A percentile compares a stretch with the other conserved stretches of the same genome.
phyloP scores from a whole-genome alignment of 2,888 invertebrate species.

The Drosophila koepferae region DNA sequence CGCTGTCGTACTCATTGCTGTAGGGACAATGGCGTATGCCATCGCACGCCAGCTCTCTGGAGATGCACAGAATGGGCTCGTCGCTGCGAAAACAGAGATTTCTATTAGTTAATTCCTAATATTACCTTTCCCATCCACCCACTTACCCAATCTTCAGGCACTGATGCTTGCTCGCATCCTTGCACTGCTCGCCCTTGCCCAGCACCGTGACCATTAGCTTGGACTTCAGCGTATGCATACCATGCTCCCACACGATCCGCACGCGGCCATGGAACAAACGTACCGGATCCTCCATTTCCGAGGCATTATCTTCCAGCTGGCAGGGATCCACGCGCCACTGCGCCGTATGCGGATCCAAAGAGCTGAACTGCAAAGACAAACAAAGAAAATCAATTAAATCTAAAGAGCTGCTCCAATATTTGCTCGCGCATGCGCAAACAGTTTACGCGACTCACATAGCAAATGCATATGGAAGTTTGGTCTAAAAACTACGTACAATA shows the following conservation, averaged over 20 bases:
- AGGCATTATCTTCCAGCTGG: slow-evolving; percentile 84
- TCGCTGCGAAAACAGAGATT: slow-evolving; percentile 51
- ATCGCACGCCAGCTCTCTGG: slow-evolving; percentile 89
- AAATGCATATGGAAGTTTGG: slow-evolving; percentile 2
- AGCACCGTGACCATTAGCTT: slow-evolving; percentile 84
- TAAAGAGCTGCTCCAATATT: slow-evolving; percentile 30
- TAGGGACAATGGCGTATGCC: slow-evolving; percentile 89
- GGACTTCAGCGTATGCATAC: slow-evolving; percentile 77
- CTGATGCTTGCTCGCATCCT: slow-evolving; percentile 80
- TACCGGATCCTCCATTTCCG: slow-evolving; percentile 86
- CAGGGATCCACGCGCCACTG: slow-evolving; percentile 87
- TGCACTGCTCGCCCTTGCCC: slow-evolving; percentile 84
- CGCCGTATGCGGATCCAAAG: slow-evolving; percentile 84
- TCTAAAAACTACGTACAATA: slow-evolving; percentile 17
- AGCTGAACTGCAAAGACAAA: slow-evolving; percentile 77
- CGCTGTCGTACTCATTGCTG: slow-evolving; percentile 87
- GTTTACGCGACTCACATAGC: slow-evolving; percentile 47
- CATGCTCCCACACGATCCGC: slow-evolving; percentile 86
- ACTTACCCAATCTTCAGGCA: slow-evolving; percentile 84
- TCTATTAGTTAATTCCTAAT: not conserved
- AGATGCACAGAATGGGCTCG: slow-evolving; percentile 87
- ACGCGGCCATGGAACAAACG: slow-evolving; percentile 87
- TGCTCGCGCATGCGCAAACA: slow-evolving; percentile 51
- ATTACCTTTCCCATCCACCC: rapidly evolving
- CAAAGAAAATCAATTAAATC: not conserved